phyloP scores from a whole-genome alignment of 2,797 vertebrate genomes.

The Onychomys leucogaster region DNA sequence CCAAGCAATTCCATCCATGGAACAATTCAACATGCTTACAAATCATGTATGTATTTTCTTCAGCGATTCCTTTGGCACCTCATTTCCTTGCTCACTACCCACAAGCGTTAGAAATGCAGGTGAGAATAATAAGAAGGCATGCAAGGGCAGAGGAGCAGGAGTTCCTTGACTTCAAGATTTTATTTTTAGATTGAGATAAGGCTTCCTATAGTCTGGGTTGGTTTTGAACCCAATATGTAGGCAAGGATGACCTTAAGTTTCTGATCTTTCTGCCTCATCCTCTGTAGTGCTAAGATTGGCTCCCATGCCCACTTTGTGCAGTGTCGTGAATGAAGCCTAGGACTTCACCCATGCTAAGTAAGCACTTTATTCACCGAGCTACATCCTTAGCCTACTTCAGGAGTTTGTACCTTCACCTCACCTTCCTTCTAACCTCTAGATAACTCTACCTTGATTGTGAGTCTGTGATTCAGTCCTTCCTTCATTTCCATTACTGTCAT shows the following conservation, averaged over 20 bases:
- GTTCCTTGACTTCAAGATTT: background rate
- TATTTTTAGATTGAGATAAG: background rate
- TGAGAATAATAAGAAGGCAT: background rate
- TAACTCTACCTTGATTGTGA: background rate
- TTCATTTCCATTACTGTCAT: background rate
- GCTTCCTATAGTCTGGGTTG: background rate
- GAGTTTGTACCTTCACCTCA: background rate
- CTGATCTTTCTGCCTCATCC: background rate
- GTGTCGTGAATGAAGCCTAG: background rate
- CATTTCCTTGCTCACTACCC: background rate
- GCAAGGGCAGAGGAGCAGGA: background rate
- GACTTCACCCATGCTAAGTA: background rate
- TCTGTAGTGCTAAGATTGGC: background rate
- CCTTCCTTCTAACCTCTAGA: background rate
- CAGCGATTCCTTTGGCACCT: constrained; percentile 37
- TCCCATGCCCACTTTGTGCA: background rate
- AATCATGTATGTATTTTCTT: constrained; percentile 32
- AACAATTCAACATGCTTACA: constrained; percentile 41
- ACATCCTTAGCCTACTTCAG: background rate
- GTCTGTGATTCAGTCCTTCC: background rate
- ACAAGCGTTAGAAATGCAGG: constrained; percentile 29
- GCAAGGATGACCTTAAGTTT: background rate
- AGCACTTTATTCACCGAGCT: background rate
- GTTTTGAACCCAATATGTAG: background rate
- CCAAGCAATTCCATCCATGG: constrained; percentile 42